Base-by-base conservation (phyloP, 2,113 vertebrate species). In the Apteryx mantelli region DNA sequence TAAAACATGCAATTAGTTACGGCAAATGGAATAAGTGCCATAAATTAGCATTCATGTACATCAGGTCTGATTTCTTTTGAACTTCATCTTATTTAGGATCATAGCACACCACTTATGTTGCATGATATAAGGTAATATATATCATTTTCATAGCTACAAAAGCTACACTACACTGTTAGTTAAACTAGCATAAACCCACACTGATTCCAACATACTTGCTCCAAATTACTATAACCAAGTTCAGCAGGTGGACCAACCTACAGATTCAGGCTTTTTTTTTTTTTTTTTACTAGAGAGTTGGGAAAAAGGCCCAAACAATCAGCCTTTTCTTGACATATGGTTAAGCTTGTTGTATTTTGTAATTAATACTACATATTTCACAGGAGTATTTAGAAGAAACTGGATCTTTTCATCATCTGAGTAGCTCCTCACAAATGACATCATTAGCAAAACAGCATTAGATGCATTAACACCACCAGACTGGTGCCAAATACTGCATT, bases 1-100 rank as follows among this genome's bases (percentile, higher is more conserved):
- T 44, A 93, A 94, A 96, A 85, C 93, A 96, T 96, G 95, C 95
- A 88, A 70, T 77, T 93, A 70, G 76, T 80, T 94, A 95, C 44
- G 92, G 58, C 5, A 83, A 91, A 91, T 50, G 44, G 36, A 66
- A 3, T 96, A 92, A 94, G 92, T 95, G 95, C 75, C 86, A 95
- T 77, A 91, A 71, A 77, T 69, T 63, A 96, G 44, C 44, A 74
- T 92, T 85, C 74, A 50, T 77, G 34, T 88, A 50, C 53, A 85
- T 30, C 0, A 50, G n/a, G 10, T 55, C 63, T 65, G 1, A 66
- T 82, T 91, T 75, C 68, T 91, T 80, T 83, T 91, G 58, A 92
- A 86, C 60, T 68, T 76, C 8, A 55, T 66, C 50, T 81, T 83
- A 56, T 28, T 71, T 34, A 93, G 65, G 81, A 94, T 89, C n/a